Evolutionary conservation across 2,113 vertebrate species (phyloP).

Genomic region (Corythoichthys haematopterus): DNA sequence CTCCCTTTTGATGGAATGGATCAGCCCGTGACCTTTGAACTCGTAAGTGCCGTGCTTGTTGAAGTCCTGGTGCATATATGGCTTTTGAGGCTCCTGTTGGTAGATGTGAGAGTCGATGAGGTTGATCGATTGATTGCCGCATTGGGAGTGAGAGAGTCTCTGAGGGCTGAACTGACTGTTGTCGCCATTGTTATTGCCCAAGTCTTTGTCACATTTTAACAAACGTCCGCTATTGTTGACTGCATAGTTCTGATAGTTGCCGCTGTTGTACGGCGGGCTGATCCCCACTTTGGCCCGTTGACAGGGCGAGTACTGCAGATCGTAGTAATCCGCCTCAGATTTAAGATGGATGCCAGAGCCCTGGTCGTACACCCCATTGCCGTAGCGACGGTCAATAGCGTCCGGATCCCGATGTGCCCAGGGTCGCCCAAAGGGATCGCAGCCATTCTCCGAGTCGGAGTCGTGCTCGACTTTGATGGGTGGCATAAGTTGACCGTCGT

Average conservation of each 20-base stretch:
- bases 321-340: slow-evolving; percentile 73
- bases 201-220: slow-evolving; percentile 75
- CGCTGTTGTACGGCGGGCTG: slow-evolving; percentile 66
- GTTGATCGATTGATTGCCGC: slow-evolving; percentile 58
- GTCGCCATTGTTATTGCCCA: slow-evolving; percentile 39
- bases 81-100: slow-evolving; percentile 67
- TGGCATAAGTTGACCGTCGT: slow-evolving; percentile 68
- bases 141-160: slow-evolving; percentile 65
- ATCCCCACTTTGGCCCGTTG: slow-evolving; percentile 74
- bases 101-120: slow-evolving; percentile 71
- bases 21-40: slow-evolving; percentile 75
- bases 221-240: slow-evolving; percentile 53
- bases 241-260: slow-evolving; percentile 67
- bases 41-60: slow-evolving; percentile 66
- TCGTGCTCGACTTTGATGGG: slow-evolving; percentile 87
- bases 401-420: slow-evolving; percentile 74
- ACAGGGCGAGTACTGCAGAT: slow-evolving; percentile 72
- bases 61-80: slow-evolving; percentile 69
- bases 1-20: slow-evolving; percentile 85
- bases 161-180: slow-evolving; percentile 65
- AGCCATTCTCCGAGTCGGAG: slow-evolving; percentile 79
- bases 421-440: slow-evolving; percentile 62
- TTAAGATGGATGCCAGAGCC: slow-evolving; percentile 76
- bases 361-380: slow-evolving; percentile 59
- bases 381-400: slow-evolving; percentile 58